A percentile compares a stretch with the other conserved stretches of the same genome.
Evolutionary conservation across 2,888 invertebrate genomes (phyloP).

Genomic region (Lysandra bellargus): DNA sequence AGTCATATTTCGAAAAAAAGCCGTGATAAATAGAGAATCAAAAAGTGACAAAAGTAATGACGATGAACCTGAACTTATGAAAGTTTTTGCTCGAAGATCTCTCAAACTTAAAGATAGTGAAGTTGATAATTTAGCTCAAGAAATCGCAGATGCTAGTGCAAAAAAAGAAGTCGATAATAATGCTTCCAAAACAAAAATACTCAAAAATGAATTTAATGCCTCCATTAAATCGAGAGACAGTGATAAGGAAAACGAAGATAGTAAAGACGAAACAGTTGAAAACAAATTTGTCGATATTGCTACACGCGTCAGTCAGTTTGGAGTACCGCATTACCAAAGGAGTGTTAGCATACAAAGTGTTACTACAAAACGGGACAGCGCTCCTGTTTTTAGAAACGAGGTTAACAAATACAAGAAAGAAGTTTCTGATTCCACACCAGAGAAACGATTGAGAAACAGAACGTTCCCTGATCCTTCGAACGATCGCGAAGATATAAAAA

Average conservation of each 20-base stretch:
- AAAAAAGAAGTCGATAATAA: conserved; percentile 56
- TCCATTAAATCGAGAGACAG: conserved; percentile 83
- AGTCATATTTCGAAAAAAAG: conserved; percentile 81
- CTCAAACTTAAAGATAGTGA: conserved; percentile 88
- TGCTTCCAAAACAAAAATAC: conserved; percentile 58
- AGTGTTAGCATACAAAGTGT: conserved; percentile 72
- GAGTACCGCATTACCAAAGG: conserved; percentile 68
- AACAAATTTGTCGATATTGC: conserved; percentile 70
- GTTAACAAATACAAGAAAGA: conserved; percentile 76
- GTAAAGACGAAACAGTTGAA: conserved; percentile 57
- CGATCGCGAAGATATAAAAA: conserved; percentile 72
- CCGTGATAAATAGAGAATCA: conserved; percentile 66
- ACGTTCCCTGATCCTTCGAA: conserved; percentile 76
- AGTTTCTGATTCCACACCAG: conserved; percentile 75
- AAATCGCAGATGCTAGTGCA: conserved; percentile 72
- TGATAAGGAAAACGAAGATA: conserved; percentile 85
- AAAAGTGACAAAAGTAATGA: conserved; percentile 77
- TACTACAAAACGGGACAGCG: conserved; percentile 67
- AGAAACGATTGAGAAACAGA: conserved; percentile 72
- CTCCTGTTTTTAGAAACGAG: conserved; percentile 67
- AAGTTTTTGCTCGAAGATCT: conserved; percentile 90
- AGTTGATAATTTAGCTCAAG: conserved; percentile 80
- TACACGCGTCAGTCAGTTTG: conserved; percentile 70
- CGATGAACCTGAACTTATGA: conserved; percentile 89
- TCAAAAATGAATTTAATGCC: conserved; percentile 75